Percentiles rank a stretch among this genome's conserved stretches.
Evolutionary conservation across 2,888 invertebrate species (phyloP).

Genomic region (Anodontia alba): DNA sequence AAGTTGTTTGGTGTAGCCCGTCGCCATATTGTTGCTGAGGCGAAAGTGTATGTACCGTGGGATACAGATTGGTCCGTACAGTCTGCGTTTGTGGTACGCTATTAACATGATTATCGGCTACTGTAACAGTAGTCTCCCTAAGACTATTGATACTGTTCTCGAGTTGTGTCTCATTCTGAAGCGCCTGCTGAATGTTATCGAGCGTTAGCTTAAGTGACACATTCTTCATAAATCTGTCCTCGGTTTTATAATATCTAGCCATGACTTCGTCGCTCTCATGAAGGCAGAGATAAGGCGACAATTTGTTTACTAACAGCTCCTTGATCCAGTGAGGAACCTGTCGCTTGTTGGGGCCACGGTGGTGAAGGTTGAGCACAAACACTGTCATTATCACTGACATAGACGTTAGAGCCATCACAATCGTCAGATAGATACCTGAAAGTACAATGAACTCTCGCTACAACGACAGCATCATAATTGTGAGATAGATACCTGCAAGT

Average conservation of each 20-base stretch:
- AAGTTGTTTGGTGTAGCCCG: not conserved
- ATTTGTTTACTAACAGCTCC: slow-evolving; percentile 73
- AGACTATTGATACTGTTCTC: slow-evolving; percentile 63
- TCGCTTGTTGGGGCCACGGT: slow-evolving; percentile 86
- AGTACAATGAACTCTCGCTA: too few relatives aligned
- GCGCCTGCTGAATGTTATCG: slow-evolving; percentile 83
- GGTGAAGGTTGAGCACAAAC: slow-evolving; percentile 87
- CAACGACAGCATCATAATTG: too few relatives aligned
- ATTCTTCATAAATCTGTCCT: slow-evolving; percentile 75
- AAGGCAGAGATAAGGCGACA: slow-evolving; percentile 61
- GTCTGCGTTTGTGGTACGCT: slow-evolving; percentile 20
- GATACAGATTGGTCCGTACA: slow-evolving; percentile 31
- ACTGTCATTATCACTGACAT: slow-evolving; percentile 87
- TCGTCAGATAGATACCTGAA: slow-evolving; percentile 87
- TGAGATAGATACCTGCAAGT: not conserved
- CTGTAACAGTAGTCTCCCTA: not conserved
- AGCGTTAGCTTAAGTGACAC: slow-evolving; percentile 83
- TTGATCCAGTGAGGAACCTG: slow-evolving; percentile 86
- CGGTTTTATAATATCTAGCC: slow-evolving; percentile 46
- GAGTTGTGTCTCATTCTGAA: slow-evolving; percentile 79
- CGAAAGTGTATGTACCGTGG: slow-evolving; percentile 9
- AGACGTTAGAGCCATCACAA: slow-evolving; percentile 87
- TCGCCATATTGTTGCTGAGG: not conserved
- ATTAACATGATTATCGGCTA: slow-evolving; percentile 15
- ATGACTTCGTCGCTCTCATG: slow-evolving; percentile 35